Conservation (phyloP, 2,888 invertebrate species). For the Cactoblastis cactorum region DNA sequence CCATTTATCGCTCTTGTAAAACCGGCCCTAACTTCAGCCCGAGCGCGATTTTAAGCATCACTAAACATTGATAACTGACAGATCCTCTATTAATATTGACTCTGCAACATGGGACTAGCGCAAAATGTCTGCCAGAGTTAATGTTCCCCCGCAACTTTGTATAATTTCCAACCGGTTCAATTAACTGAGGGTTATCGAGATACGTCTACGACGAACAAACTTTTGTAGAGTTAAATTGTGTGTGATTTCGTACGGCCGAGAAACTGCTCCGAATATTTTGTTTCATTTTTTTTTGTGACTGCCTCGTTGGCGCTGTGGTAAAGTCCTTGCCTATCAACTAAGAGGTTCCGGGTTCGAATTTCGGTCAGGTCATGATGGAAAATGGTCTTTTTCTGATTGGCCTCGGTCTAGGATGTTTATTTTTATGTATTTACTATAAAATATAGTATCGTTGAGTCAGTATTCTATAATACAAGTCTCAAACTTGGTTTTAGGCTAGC, state of each 20-base stretch:
- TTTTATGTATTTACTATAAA: too few relatives aligned
- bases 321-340: too few relatives aligned
- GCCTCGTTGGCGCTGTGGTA: too few relatives aligned
- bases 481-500: too few relatives aligned
- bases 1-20: background rate
- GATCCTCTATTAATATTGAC: constrained; percentile 73
- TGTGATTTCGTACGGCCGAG: constrained; percentile 35
- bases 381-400: too few relatives aligned
- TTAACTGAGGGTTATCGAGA: constrained; percentile 39
- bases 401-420: too few relatives aligned
- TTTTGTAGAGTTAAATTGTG: constrained; percentile 44
- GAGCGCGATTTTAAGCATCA: constrained; percentile 64
- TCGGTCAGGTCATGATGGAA: too few relatives aligned
- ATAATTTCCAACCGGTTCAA: constrained; percentile 49
- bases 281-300: background rate
- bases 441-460: too few relatives aligned
- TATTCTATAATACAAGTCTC: too few relatives aligned
- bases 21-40: constrained; percentile 30
- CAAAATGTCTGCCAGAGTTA: constrained; percentile 44
- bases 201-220: constrained; percentile 32
- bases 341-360: too few relatives aligned
- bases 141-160: constrained; percentile 49
- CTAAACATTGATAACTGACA: constrained; percentile 70
- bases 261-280: background rate
- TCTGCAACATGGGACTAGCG: constrained; percentile 38